Conservation (phyloP, 2,797 vertebrate species). For the Gouania willdenowi region DNA sequence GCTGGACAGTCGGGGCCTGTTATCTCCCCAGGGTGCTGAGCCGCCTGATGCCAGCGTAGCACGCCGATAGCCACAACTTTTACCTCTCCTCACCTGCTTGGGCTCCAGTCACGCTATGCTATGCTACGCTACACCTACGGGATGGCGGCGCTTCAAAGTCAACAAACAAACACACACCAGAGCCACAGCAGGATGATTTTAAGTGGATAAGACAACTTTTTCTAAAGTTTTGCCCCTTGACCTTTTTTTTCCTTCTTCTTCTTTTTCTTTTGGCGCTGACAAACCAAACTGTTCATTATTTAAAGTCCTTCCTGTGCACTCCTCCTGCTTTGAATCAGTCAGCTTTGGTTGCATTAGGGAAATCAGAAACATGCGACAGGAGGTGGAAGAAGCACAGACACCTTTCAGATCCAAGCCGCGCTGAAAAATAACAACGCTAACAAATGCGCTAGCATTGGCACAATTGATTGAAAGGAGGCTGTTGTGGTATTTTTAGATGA, state of each 20-base stretch:
- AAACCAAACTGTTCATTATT: slow-evolving; percentile 60
- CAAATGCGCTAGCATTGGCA: neutral
- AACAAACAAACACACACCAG: slow-evolving; percentile 11
- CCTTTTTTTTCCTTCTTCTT: too few relatives aligned
- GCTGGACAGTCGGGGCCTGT: slow-evolving; percentile 55
- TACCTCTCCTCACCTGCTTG: slow-evolving; percentile 46
- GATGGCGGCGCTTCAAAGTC: slow-evolving; percentile 46
- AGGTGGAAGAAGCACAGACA: slow-evolving; percentile 6
- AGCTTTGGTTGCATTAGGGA: slow-evolving; percentile 15
- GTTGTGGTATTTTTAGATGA: slow-evolving; percentile 3
- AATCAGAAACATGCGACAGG: slow-evolving; percentile 34
- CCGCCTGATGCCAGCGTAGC: slow-evolving; percentile 54
- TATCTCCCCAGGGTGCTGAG: slow-evolving; percentile 61
- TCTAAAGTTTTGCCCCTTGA: slow-evolving; percentile 55
- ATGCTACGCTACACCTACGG: slow-evolving; percentile 51
- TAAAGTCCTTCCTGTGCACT: slow-evolving; percentile 40
- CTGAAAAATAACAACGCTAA: slow-evolving; percentile 15
- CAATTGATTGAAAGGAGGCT: too few relatives aligned
- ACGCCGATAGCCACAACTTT: slow-evolving; percentile 70
- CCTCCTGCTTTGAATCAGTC: slow-evolving; percentile 48
- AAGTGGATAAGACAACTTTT: slow-evolving; percentile 49
- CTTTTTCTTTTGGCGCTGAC: slow-evolving; percentile 52
- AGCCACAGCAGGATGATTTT: slow-evolving; percentile 45
- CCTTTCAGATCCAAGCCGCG: slow-evolving; percentile 9
- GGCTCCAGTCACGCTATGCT: slow-evolving; percentile 56